These are phyloP conservation scores for Melikaiella ostensackeni DNA, from an alignment of 2,888 invertebrate species.

Conservation along the genomic window DNA sequence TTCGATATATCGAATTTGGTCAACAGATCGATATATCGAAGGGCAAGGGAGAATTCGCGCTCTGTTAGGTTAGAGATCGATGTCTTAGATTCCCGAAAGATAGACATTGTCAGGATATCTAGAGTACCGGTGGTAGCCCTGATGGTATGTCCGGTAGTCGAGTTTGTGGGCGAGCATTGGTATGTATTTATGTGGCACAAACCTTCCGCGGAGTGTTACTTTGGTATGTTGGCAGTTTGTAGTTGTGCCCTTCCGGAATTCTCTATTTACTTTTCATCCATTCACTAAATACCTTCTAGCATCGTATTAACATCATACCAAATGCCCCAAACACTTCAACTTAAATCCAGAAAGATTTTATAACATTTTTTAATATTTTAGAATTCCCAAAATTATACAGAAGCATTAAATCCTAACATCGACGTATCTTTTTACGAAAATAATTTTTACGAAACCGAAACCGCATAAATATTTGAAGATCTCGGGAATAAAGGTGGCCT, in stretches of 20 bases:
- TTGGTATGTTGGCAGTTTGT: constrained; percentile 61
- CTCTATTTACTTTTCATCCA: constrained; percentile 53
- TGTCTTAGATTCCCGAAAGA: constrained; percentile 59
- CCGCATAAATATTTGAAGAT: constrained; percentile 26
- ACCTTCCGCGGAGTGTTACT: constrained; percentile 55
- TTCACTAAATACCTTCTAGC: neutral
- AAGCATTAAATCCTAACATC: neutral
- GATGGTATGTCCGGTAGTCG: constrained; percentile 67
- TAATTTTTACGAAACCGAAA: neutral
- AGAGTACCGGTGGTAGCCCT: constrained; percentile 65
- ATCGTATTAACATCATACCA: neutral
- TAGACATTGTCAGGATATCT: constrained; percentile 67
- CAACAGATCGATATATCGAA: neutral
- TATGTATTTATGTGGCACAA: constrained; percentile 65
- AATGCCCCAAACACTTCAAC: neutral
- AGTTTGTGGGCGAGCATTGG: constrained; percentile 59
- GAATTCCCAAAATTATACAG: neutral
- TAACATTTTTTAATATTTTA: neutral
- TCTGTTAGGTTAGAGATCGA: constrained; percentile 19
- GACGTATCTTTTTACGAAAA: neutral
- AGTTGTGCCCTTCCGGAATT: constrained; percentile 30
- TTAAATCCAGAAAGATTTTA: neutral
- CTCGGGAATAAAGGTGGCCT: neutral
- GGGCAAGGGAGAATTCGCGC: neutral
- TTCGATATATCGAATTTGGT: neutral